Evolutionary conservation across 2,888 invertebrate species (phyloP).

Genomic region (Temnothorax rugatulus): DNA sequence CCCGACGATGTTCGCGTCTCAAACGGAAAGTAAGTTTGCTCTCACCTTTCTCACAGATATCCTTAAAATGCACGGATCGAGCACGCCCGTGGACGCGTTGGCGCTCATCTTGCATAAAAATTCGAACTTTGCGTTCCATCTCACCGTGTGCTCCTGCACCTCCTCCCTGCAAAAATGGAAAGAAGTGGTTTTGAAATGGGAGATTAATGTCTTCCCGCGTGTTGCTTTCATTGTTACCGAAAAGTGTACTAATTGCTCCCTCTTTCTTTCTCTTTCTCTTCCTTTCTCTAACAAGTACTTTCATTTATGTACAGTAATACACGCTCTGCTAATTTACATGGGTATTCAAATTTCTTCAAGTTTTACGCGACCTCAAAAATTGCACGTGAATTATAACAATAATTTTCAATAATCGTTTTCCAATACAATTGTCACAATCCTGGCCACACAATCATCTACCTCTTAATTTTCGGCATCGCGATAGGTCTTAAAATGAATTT

Average conservation of each 20-base stretch:
- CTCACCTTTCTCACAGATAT: conserved; percentile 97
- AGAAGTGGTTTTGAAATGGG: not conserved
- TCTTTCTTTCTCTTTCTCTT: not conserved
- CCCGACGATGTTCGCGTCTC: conserved; percentile 12
- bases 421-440: not conserved
- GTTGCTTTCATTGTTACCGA: not conserved
- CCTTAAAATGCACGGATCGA: conserved; percentile 97
- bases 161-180: conserved; percentile 91
- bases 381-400: not conserved
- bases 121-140: conserved; percentile 96
- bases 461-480: not conserved
- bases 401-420: not conserved
- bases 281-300: not conserved
- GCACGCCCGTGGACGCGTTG: conserved; percentile 96
- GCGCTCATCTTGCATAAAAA: conserved; percentile 99
- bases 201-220: conserved; percentile 11
- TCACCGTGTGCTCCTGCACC: conserved; percentile 96
- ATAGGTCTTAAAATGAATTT: not conserved
- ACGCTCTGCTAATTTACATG: not conserved
- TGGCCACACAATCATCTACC: too few relatives aligned
- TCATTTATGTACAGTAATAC: not conserved
- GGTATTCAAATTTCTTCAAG: not conserved
- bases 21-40: conserved; percentile 38
- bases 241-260: conserved; percentile 5
- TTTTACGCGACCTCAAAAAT: not conserved